A percentile compares a stretch with the other conserved stretches of the same genome.
Conservation (phyloP, 2,113 vertebrate species). For the Embiotoca jacksoni region DNA sequence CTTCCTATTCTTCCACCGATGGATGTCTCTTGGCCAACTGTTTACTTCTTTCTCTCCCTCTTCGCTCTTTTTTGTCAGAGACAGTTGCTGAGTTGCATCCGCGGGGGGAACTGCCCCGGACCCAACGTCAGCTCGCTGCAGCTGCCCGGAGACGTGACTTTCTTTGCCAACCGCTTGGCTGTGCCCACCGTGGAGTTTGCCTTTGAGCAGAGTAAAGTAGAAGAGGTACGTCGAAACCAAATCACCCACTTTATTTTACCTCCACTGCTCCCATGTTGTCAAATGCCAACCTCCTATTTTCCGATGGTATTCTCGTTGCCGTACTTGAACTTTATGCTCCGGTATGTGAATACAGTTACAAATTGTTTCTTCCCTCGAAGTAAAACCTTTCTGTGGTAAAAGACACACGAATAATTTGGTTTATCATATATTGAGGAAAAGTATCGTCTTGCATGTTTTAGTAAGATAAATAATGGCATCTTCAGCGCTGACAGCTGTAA, state of each 20-base stretch:
- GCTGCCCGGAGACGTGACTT: slow-evolving; percentile 89
- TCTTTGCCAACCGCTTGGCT: slow-evolving; percentile 93
- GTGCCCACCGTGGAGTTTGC: slow-evolving; percentile 90
- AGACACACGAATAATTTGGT: neutral
- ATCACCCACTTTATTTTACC: neutral
- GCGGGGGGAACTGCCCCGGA: slow-evolving; percentile 82
- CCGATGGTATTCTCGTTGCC: neutral
- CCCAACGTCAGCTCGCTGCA: slow-evolving; percentile 90
- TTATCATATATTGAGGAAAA: neutral
- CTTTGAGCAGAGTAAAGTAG: slow-evolving; percentile 85
- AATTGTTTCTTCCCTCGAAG: slow-evolving; percentile 12
- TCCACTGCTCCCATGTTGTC: neutral
- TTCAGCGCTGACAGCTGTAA: neutral
- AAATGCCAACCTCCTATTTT: neutral
- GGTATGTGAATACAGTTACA: neutral
- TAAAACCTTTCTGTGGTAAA: neutral
- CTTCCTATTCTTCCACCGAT: neutral
- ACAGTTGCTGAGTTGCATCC: slow-evolving; percentile 86
- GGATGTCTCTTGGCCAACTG: neutral
- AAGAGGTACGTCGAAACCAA: slow-evolving; percentile 83
- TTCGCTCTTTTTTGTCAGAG: slow-evolving; percentile 77
- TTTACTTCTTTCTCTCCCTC: neutral
- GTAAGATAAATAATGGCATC: neutral
- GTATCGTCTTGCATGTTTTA: neutral
- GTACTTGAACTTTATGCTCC: neutral